Evolutionary conservation across 2,888 invertebrate species (phyloP), one percentile per base, ranked within the genome.

Genomic region (Phalera bucephala): DNA sequence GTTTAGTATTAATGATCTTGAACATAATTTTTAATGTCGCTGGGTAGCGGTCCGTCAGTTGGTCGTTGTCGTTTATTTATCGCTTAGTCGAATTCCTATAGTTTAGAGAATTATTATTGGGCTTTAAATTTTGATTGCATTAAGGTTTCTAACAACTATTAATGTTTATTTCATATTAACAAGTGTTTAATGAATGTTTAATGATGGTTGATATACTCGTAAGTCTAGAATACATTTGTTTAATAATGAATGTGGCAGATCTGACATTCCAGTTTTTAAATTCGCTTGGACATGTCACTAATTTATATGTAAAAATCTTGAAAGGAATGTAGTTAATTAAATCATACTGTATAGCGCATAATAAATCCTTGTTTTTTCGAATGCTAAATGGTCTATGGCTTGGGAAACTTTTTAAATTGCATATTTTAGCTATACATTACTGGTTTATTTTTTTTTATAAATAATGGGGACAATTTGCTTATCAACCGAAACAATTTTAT

Each of bases 1-100:
- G 63, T 78, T 76, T 76, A 67, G 66, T 78, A 81, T 77, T 84
- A 81, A 85, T 80, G 79, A 80, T 71, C 70, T 50, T 64, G 61
- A 66, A 71, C 64, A 70, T 72, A 70, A 71, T 77, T 78, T 74
- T 78, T 79, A 71, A 76, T 76, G 57, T 68, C 47, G 60, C 46
- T 61, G 49, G 62, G 64, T 70, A 66, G 71, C 58, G 38, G 53
- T 39, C 20, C 11, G 44, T 41, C 32, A 36, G 40, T 29, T 45
- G 40, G 36, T 43, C 10, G 26, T 33, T 26, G 20, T 45, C 41
- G 43, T 61, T 58, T 51, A 50, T 50, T 45, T 47, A 35, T 40
- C 35, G 39, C 37, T 32, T 44, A 37, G 43, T 36, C 36, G 31
- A 36, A 46, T 46, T 38, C 40, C 40, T 49, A 14, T 13, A 40